A percentile compares a stretch with the other conserved stretches of the same genome.
These are phyloP conservation scores for Gastracanthus pulcherrimus DNA, from an alignment of 2,888 invertebrate species.

Conservation along the genomic window DNA sequence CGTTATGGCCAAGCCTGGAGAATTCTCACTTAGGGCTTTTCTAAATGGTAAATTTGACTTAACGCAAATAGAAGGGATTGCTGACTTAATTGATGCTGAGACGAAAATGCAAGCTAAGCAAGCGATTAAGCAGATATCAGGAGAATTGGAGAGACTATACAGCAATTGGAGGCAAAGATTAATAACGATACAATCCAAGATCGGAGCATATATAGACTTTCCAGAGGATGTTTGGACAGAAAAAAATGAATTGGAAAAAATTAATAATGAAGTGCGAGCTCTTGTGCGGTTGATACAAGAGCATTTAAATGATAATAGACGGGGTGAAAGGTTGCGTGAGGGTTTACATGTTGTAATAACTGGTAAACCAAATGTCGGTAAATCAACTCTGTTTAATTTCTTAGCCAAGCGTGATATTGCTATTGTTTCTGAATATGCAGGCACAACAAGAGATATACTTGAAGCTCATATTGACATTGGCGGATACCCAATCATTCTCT, in stretches of 20 bases:
- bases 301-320: slow-evolving; percentile 24
- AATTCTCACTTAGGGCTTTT: slow-evolving; percentile 39
- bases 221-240: slow-evolving; percentile 20
- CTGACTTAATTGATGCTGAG: slow-evolving; percentile 43
- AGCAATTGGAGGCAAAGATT: slow-evolving; percentile 13
- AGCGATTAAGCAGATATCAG: slow-evolving; percentile 15
- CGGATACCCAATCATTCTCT: slow-evolving; percentile 27
- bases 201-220: slow-evolving; percentile 41
- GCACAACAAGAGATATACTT: slow-evolving; percentile 36
- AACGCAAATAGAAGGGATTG: slow-evolving; percentile 39
- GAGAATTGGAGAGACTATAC: slow-evolving; percentile 16
- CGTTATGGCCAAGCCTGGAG: slow-evolving; percentile 35
- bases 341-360: slow-evolving; percentile 26
- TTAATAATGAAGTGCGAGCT: slow-evolving; percentile 1
- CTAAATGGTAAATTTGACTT: slow-evolving; percentile 45
- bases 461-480: slow-evolving; percentile 37
- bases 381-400: slow-evolving; percentile 39
- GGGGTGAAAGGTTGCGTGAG: slow-evolving; percentile 31
- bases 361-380: slow-evolving; percentile 40
- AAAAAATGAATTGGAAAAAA: slow-evolving; percentile 8
- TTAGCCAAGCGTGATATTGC: slow-evolving; percentile 27
- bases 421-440: slow-evolving; percentile 34
- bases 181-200: background rate
- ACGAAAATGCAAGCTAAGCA: slow-evolving; percentile 2
- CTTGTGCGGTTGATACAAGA: slow-evolving; percentile 5